Evolutionary conservation across 2,113 vertebrate genomes (phyloP), one percentile per base, ranked within the genome.

Genomic region (Epinephelus lanceolatus): DNA sequence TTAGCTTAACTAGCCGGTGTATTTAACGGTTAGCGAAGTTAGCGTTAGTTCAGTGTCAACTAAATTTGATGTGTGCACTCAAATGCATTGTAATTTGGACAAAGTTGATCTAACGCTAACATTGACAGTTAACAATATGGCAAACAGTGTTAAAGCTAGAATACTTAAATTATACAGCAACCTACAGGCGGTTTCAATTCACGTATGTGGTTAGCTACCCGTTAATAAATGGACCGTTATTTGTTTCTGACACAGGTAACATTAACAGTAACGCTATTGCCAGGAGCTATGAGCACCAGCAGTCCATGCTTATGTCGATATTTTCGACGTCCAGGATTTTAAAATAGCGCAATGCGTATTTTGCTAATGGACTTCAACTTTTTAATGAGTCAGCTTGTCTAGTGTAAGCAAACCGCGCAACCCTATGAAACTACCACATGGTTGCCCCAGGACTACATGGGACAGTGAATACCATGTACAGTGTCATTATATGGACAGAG

Each of bases 321-420:
- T 74, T 60, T 84, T 87, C 79, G 49, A 90, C 62, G 79, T 85
- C 78, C 18, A 19, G 47, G 73, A 57, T 84, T 88, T 67, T 71
- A 81, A 89, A 89, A 85, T 88, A 93, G 87, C 93, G 94, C 94
- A 95, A 79, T 95, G 94, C 92, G 93, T 90, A 91, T 93, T 94
- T 93, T 79, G 73, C 89, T 84, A 90, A 89, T 89, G 90, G 77
- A 80, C 56, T 74, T 80, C 40, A 86, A 91, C 86, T 91, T 91
- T 90, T 86, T 88, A 91, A 83, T 85, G 89, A 91, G 88, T 92
- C 76, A 92, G 83, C 89, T 79, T 17, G 72, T 85, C 55, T 61
- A 21, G 21, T 81, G 56, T 68, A 65, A 81, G 79, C 57, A 83
- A 90, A 77, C 70, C 61, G 42, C 52, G 40, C 77, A 86, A 49